These are phyloP conservation scores for Acleris cristana DNA, from an alignment of 2,888 invertebrate species.

Conservation along the genomic window DNA sequence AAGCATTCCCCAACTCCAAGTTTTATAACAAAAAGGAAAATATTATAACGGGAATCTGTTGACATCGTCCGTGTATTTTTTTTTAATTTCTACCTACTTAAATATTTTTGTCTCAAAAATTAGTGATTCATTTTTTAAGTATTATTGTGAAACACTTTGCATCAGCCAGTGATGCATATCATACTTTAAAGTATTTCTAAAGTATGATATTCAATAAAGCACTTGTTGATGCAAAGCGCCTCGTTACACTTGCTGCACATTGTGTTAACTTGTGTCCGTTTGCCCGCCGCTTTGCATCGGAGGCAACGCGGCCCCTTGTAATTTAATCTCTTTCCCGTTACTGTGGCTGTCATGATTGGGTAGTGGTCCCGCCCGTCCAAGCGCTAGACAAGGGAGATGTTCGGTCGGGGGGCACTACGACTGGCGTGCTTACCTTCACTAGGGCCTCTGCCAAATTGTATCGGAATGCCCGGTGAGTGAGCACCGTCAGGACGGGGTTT, in stretches of 20 bases:
- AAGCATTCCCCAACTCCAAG: no score
- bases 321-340: neutral
- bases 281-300: conserved; percentile 9
- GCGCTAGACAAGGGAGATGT: neutral
- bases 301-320: conserved; percentile 2
- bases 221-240: conserved; percentile 13
- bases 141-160: no score
- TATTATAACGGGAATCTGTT: no score
- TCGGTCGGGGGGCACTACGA: conserved; percentile 6
- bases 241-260: conserved; percentile 12
- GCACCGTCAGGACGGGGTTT: neutral
- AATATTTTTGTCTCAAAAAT: no score
- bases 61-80: no score
- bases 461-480: conserved; percentile 9
- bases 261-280: neutral
- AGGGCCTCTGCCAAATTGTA: conserved; percentile 4
- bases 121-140: no score
- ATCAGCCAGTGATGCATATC: no score
- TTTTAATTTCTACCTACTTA: no score
- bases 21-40: no score
- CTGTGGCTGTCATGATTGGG: neutral
- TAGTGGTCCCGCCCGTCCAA: conserved; percentile 8
- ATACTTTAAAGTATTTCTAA: neutral
- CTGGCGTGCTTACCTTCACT: neutral
- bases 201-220: conserved; percentile 9